These are phyloP conservation scores for Leuciscus idus DNA, from an alignment of 2,113 vertebrate species.

Conservation along the genomic window DNA sequence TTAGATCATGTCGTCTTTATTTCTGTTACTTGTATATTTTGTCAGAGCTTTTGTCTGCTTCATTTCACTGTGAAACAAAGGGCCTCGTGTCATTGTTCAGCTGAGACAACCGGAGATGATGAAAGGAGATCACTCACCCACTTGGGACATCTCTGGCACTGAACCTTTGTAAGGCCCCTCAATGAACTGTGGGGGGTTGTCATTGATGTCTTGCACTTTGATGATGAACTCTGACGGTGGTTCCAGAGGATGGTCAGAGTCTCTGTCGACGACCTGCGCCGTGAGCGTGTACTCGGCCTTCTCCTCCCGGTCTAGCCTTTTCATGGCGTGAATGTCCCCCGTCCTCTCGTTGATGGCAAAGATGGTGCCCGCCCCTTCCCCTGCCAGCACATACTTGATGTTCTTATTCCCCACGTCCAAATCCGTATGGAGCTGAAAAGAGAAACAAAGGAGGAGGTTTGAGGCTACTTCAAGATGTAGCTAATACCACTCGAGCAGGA, in stretches of 20 bases:
- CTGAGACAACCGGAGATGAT: conserved; percentile 35
- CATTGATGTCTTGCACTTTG: conserved; percentile 99
- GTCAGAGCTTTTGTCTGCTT: conserved; percentile 15
- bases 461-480: conserved; percentile 4
- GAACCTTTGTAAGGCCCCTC: conserved; percentile 92
- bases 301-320: conserved; percentile 96
- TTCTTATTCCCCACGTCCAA: conserved; percentile 88
- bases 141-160: conserved; percentile 93
- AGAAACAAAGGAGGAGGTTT: conserved; percentile 43
- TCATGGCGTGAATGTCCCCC: conserved; percentile 98
- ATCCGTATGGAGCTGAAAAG: conserved; percentile 91
- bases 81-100: neutral
- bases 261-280: conserved; percentile 91
- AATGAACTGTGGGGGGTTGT: conserved; percentile 94
- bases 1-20: neutral
- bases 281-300: conserved; percentile 97
- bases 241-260: conserved; percentile 90
- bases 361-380: conserved; percentile 97
- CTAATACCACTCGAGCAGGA: conserved; percentile 3
- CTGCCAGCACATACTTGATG: conserved; percentile 94
- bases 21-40: conserved; percentile 1
- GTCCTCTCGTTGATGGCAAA: conserved; percentile 97
- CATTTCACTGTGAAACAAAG: neutral
- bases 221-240: conserved; percentile 98
- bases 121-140: conserved; percentile 82